Base-by-base conservation (phyloP, 2,888 invertebrate species). In the Anagyrus pseudococci region DNA sequence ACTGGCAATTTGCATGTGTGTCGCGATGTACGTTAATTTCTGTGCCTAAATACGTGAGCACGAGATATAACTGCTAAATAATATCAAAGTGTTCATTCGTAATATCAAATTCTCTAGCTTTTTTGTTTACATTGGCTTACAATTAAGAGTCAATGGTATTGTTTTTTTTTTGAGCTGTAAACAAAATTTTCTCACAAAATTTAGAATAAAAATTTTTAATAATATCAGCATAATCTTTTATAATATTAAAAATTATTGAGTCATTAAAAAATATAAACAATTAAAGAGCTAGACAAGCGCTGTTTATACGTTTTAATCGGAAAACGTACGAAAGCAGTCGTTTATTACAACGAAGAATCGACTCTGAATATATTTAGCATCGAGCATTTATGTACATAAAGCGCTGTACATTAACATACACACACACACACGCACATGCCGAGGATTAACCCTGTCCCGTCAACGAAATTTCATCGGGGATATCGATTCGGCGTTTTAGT, bases 361-460 rank as follows among this genome's bases (percentile, higher is more conserved):
- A 19, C 22, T 22, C 20, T 13, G 20, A 44, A 20, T 13, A 19
- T 19, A 44, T 44, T 44, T 20, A 44, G 44, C 44, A 44, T 2
- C 3, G 15, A 37, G 33, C 44, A 41, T 53, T 58, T 26, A 17
- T 29, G 20, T 41, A 48, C 17, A 40, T 19, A 17, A 33, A 10
- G 17, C 40, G 33, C 23, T 58, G 53, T 44, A 29, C 43, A 64
- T 54, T 54, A 44, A 54, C 53, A 33, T 20, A 44, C 19, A 44
- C 17, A 20, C 46, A 48, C 19, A 48, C 48, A 26, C 8, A 22
- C 19, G 17, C 15, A 25, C 7, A 46, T 52, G 47, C 41, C 46
- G 26, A 37, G 43, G 58, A 58, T 58, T 57, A 44, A 49, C 37
- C 49, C 54, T 58, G 53, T 62, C 49, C 52, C 52, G 29, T 29